Conservation (phyloP, 2,113 vertebrate species). For the Chinchilla lanigera region DNA sequence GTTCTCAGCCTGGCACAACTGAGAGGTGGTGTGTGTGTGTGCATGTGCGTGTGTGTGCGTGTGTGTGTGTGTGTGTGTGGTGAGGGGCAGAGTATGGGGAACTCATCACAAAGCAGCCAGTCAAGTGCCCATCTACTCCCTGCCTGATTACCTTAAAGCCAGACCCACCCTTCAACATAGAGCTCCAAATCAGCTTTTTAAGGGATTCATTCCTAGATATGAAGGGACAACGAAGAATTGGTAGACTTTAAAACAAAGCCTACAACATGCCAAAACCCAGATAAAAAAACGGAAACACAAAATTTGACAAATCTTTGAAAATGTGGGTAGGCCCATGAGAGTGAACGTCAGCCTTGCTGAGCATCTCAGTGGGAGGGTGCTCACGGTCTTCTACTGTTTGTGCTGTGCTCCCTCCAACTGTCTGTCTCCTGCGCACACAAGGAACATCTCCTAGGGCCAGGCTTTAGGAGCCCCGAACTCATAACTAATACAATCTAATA, state of each 20-base stretch:
- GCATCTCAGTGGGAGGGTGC: neutral
- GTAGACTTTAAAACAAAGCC: neutral
- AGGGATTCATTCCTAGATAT: conserved; percentile 3
- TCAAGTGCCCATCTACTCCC: neutral
- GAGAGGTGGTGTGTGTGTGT: too few species aligned
- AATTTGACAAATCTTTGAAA: conserved; percentile 39
- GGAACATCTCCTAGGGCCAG: neutral
- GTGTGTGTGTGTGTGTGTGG: neutral
- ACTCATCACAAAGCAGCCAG: neutral
- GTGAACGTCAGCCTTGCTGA: neutral
- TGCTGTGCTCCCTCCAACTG: neutral
- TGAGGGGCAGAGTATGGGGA: too few species aligned
- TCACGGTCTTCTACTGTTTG: neutral
- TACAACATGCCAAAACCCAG: neutral
- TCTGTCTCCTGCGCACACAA: neutral
- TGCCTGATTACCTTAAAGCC: neutral
- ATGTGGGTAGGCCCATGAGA: neutral
- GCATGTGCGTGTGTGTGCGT: neutral
- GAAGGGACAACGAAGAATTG: conserved; percentile 15
- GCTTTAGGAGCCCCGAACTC: neutral
- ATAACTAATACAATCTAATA: neutral
- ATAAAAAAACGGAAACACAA: neutral
- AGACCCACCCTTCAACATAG: neutral
- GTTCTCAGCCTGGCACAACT: too few species aligned
- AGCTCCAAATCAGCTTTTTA: neutral